Percentiles rank a stretch among this genome's conserved stretches.
These are phyloP conservation scores for Paramacrobiotus metropolitanus DNA, from an alignment of 1,140 invertebrate species.

Conservation along the genomic window DNA sequence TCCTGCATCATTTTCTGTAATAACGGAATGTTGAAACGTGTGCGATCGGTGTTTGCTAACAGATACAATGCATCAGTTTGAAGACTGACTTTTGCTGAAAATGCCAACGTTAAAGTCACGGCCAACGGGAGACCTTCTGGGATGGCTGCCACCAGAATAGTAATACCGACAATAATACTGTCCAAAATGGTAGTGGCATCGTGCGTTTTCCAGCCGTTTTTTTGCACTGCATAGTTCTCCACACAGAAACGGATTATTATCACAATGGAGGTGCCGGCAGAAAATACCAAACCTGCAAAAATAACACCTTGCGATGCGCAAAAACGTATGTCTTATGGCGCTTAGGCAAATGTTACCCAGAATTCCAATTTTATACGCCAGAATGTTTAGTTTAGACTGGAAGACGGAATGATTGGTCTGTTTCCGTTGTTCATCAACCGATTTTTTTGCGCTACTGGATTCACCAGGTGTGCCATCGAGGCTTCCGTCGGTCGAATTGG, in stretches of 20 bases:
- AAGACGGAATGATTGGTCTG: constrained; percentile 19
- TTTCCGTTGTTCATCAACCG: background rate
- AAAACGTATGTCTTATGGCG: background rate
- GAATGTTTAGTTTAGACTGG: constrained; percentile 19
- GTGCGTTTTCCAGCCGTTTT: constrained; percentile 12
- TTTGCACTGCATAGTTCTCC: constrained; percentile 15
- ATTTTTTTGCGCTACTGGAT: background rate
- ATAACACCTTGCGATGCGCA: background rate
- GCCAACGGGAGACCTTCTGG: constrained; percentile 20
- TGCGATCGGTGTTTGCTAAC: too few species aligned
- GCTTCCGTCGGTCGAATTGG: background rate
- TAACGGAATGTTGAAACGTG: too few species aligned
- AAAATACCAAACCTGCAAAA: constrained; percentile 11
- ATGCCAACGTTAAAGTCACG: constrained; percentile 19
- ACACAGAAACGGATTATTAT: constrained; percentile 18
- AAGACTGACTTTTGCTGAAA: constrained; percentile 22
- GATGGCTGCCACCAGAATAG: constrained; percentile 20
- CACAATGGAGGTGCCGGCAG: constrained; percentile 15
- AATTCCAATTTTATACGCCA: constrained; percentile 22
- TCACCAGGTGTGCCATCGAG: background rate
- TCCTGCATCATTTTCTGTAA: constrained; percentile 19
- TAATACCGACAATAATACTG: constrained; percentile 20
- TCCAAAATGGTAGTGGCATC: constrained; percentile 18
- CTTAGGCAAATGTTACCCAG: constrained; percentile 12
- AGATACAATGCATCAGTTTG: too few species aligned